Base-by-base conservation (phyloP, 2,888 invertebrate species). In the Tenthredo distinguenda region DNA sequence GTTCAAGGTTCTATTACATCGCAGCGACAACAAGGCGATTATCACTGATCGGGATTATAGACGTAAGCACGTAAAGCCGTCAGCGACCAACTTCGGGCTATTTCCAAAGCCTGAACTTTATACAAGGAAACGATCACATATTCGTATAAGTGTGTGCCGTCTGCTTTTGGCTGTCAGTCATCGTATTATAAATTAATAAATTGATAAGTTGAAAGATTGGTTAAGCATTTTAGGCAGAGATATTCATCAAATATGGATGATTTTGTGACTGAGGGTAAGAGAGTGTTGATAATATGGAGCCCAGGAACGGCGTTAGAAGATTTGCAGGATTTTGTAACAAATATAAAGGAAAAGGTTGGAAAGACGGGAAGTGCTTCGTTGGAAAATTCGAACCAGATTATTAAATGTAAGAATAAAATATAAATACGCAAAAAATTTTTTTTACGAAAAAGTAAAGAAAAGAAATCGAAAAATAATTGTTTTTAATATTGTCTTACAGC, bases 381-480 rank as follows among this genome's bases (percentile, higher is more conserved):
- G 43, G 96, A 96, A 93, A 96, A 96, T 92, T 94, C 95, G 34
- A 94, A 95, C 88, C 95, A 95, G 91, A 93, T 96, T 47, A 93
- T 94, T 71, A 94, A 95, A 90, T 94, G 96, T 96, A 94, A 95
- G 95, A 34, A 74, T 74, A 43, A 21, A 77, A 26, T 31, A 50
- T 3, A 31, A n/a, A n/a, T 7, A 76, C 18, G 15, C 4, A 18
- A 9, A 15, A 26, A 3, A n/a, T n/a, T n/a, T n/a, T n/a, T n/a
- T n/a, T n/a, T n/a, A n/a, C n/a, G n/a, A 9, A 15, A 26, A 3
- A n/a, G 10, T n/a, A 55, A 18, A 2, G 15, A 6, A 18, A 50
- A n/a, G 6, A 18, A 76, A 65, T 50, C 74, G 6, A 58, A 55
- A 50, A 81, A 84, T 12, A 86, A 21, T 37, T 18, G 77, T 83